Base-by-base conservation (phyloP, 2,888 invertebrate species). In the Merodon equestris region DNA sequence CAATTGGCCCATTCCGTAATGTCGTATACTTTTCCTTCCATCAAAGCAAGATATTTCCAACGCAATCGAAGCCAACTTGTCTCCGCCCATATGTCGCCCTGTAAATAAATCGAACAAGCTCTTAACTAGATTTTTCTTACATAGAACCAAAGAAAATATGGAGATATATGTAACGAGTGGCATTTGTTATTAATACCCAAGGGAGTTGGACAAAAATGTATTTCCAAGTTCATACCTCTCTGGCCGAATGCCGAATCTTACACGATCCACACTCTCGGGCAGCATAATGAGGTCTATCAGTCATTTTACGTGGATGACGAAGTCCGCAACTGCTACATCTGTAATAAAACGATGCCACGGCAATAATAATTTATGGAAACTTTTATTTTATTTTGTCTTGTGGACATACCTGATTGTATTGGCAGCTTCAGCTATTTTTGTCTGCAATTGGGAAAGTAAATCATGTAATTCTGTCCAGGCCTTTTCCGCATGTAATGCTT, bases 1-100 rank as follows among this genome's bases (percentile, higher is more conserved):
- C 98, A 98, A 82, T 95, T 94, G 17, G 97, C 98, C 98, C 98
- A 98, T 89, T 97, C 97, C 50, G 97, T 97, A 84, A 98, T 97
- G 90, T 98, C 97, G 89, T 96, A 98, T 34, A 98, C 95, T 81
- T 94, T 95, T 66, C 96, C 96, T 89, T 98, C 97, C 97, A 98
- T 97, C 85, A 97, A 96, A 60, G 98, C 97, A 89, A 95, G 96
- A 91, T 97, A 98, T 90, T 96, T 95, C 94, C 97, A 97, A 53
- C 95, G 92, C 84, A 97, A 92, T 13, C 97, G 97, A 90, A 97
- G 91, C 90, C 95, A 92, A 84, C 92, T 92, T 45, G 96, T 96
- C 90, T 98, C 98, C 51, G 97, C 97, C 98, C 98, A 97, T 84
- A 97, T 96, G 88, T 97, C 97, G 73, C 97, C 97, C 95, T 96